Percentiles rank a stretch among this genome's conserved stretches.
Conservation (phyloP, 2,113 vertebrate species). For the Chunga burmeisteri region DNA sequence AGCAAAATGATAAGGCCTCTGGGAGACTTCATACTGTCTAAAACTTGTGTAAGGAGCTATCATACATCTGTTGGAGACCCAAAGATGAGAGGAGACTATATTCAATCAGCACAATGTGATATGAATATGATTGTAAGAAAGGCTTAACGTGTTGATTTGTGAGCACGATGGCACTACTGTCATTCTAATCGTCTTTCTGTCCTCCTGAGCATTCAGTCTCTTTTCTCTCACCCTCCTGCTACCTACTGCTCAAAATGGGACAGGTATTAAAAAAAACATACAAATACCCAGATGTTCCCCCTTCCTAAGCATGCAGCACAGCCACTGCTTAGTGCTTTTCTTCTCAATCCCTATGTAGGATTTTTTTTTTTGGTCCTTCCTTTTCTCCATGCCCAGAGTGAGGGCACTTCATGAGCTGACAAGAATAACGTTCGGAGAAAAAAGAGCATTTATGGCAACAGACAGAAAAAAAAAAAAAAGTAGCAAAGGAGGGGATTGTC, state of each 20-base stretch:
- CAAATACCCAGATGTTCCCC: not conserved
- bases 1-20: not conserved
- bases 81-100: not conserved
- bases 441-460: not conserved
- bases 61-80: not conserved
- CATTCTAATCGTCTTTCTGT: not conserved
- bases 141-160: not conserved
- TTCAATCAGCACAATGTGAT: not conserved
- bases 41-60: not conserved
- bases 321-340: not conserved
- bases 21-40: not conserved
- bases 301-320: not conserved
- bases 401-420: not conserved
- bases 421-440: not conserved
- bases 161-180: not conserved
- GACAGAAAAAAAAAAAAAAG: not conserved
- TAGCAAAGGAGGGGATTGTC: not conserved
- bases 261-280: not conserved
- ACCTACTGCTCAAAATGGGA: not conserved
- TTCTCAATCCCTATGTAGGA: rapidly evolving
- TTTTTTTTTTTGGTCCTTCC: not conserved
- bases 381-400: not conserved
- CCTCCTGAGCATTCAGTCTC: not conserved
- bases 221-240: not conserved
- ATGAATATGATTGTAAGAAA: not conserved